phyloP scores from a whole-genome alignment of 2,888 invertebrate genomes.

The Caenorhabditis sp. region DNA sequence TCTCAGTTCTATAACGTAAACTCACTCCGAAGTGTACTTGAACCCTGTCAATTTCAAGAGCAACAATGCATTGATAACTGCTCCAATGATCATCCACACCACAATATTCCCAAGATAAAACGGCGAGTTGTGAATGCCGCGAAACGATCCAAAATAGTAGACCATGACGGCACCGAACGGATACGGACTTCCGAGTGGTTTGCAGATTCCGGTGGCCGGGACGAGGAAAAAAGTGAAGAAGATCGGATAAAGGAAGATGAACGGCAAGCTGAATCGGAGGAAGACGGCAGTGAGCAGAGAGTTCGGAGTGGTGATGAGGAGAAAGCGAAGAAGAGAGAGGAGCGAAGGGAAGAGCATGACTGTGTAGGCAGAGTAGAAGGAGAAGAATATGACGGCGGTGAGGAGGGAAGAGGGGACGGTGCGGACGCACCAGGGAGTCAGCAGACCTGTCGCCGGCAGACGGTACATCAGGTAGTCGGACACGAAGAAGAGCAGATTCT shows the following conservation, averaged over 20 bases:
- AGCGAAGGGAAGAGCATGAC: slow-evolving; percentile 13
- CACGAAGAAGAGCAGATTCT: slow-evolving; percentile 20
- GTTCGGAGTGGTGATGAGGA: slow-evolving; percentile 4
- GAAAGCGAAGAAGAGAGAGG: slow-evolving; percentile 15
- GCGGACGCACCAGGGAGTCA: slow-evolving; percentile 15
- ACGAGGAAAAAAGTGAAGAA: slow-evolving; percentile 23
- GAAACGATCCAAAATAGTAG: slow-evolving; percentile 7
- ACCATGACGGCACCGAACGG: slow-evolving; percentile 15
- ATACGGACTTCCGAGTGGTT: not conserved
- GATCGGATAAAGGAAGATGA: slow-evolving; percentile 1
- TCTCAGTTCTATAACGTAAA: too few species aligned
- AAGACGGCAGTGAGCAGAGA: not conserved
- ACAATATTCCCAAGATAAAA: not conserved
- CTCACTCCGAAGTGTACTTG: not conserved
- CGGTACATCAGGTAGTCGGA: slow-evolving; percentile 28
- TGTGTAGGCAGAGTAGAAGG: slow-evolving; percentile 19
- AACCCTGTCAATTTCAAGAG: slow-evolving; percentile 6
- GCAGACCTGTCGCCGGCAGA: slow-evolving; percentile 13
- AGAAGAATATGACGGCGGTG: slow-evolving; percentile 3
- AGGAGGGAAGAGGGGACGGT: not conserved
- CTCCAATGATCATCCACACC: slow-evolving; percentile 10
- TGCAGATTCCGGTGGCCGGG: slow-evolving; percentile 11
- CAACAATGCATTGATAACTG: not conserved
- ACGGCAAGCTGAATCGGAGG: not conserved
- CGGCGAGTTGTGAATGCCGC: slow-evolving; percentile 11